Evolutionary conservation across 2,113 vertebrate species (phyloP), one percentile per base, ranked within the genome.

Genomic region (Syrrhaptes paradoxus): DNA sequence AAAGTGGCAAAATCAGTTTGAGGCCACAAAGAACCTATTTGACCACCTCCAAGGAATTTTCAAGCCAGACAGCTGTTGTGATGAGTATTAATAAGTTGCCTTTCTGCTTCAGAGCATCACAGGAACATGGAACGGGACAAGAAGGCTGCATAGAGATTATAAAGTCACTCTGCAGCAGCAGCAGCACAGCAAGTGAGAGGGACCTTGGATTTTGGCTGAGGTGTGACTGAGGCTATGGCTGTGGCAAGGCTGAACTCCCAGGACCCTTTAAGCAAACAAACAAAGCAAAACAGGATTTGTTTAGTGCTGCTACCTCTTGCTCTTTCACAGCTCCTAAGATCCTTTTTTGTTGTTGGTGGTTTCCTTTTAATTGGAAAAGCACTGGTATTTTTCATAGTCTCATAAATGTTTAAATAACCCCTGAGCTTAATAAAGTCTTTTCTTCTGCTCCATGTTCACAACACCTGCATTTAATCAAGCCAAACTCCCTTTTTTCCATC

Each of bases 341-440:
- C 15, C 24, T 52, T 87, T 52, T 70, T 52, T 38, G 46, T 70
- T 85, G 63, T 0, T 93, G 71, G 1, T 89, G 43, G 46, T 81
- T 90, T 90, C 70, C 48, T 91, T 94, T 93, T 89, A 95, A 92
- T 88, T 90, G 76, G 61, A 75, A 95, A 94, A 61, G 52, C 75
- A 11, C 25, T 71, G 83, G 55, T 48, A 93, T 93, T 95, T 96
- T 96, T 97, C 90, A 89, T 49, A 81, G 90, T 70, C 75, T 84
- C 73, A 74, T 94, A 96, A 97, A 83, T 72, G 88, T 97, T 93
- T 89, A 68, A 96, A 82, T 57, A 85, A 92, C 73, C 68, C 32
- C 21, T n/a, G 49, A 86, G 85, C 41, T 97, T 93, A 94, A 93
- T 89, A 75, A 94, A 94, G 59, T 84, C n/a, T 73, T 88, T 90